Evolutionary conservation across 2,113 vertebrate species (phyloP), one percentile per base, ranked within the genome.

Genomic region (Alaudala cheleensis): DNA sequence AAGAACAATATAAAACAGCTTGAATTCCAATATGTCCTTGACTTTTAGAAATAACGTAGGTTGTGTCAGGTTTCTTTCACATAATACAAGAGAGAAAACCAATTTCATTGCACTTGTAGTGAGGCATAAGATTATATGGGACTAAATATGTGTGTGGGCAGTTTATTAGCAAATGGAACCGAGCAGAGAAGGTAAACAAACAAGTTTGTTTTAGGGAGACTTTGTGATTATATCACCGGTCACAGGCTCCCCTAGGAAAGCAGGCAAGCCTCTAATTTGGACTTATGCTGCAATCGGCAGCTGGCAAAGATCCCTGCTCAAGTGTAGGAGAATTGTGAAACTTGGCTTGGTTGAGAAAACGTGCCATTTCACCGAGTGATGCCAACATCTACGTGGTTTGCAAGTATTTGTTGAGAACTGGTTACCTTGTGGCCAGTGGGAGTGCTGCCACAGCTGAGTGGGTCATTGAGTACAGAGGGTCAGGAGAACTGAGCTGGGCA

Each of bases 151-250:
- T 76, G 85, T 90, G 95, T 95, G 86, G 92, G 94, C 62, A 92
- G 93, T 90, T 95, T 91, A 95, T 93, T 92, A 97, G 79, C 88
- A 96, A 95, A 92, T 92, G 95, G 88, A 90, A 94, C 67, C 2
- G 3, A 93, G 86, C 26, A 80, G 72, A 34, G 42, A 95, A 93
- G 67, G 64, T 92, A 97, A 96, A 95, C 96, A 96, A 97, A 92
- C 94, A 94, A 77, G 70, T 39, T 92, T 72, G 70, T 86, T 90
- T 93, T 61, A 86, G 81, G 95, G 80, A 74, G 67, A 77, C 44
- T 81, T 89, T 90, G 50, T 88, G 50, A 70, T 84, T 86, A 29
- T 95, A 80, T 73, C 79, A 72, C 57, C 0, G n/a, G 94, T 87
- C 95, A 90, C 54, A 62, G 70, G 58, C 33, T 88, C 79, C 81